phyloP scores from a whole-genome alignment of 2,797 vertebrate species.

The Crocidura indochinensis region DNA sequence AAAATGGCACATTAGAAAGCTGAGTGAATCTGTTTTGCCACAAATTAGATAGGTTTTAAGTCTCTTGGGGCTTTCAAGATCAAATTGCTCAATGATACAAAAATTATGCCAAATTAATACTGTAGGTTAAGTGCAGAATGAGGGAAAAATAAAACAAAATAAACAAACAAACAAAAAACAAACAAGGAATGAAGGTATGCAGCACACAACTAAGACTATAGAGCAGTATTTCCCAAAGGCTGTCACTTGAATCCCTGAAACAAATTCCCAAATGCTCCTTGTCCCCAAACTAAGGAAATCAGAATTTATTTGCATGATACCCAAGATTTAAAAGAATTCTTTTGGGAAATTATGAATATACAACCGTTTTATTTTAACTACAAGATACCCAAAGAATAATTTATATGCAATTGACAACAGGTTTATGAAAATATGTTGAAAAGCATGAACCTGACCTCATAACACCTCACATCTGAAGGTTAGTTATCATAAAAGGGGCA shows the following conservation, averaged over 20 bases:
- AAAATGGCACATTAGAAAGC: background rate
- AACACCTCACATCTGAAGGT: background rate
- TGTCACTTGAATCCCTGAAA: background rate
- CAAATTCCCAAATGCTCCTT: background rate
- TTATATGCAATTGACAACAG: background rate
- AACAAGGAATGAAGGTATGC: no score
- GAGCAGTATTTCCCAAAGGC: background rate
- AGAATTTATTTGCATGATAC: background rate
- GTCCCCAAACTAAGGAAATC: background rate
- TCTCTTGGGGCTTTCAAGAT: background rate
- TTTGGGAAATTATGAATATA: background rate
- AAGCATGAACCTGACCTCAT: background rate
- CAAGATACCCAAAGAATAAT: background rate
- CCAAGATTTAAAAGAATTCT: background rate
- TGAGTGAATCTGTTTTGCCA: constrained; percentile 11
- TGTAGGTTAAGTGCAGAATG: background rate
- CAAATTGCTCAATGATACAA: background rate
- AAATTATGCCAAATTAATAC: background rate
- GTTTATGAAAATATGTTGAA: background rate
- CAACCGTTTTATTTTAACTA: constrained; percentile 16
- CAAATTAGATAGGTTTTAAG: background rate
- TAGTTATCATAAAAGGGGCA: background rate
- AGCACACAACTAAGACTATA: background rate
- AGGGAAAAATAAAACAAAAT: background rate
- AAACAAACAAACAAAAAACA: no score